Evolutionary conservation across 1,140 invertebrate species (phyloP).

Genomic region (Pseudoatta argentina): DNA sequence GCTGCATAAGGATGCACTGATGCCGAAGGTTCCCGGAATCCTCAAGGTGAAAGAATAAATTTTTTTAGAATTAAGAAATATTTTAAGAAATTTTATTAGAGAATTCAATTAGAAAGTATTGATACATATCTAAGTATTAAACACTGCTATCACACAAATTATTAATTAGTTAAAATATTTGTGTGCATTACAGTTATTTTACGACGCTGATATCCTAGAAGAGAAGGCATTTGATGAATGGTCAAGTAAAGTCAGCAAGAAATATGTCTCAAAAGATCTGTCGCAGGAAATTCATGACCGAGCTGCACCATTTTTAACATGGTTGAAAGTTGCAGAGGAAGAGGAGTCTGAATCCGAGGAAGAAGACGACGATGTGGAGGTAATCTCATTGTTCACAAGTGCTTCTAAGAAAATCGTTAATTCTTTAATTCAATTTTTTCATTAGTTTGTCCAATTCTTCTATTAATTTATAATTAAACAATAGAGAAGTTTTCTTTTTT

Average conservation of each 20-base stretch:
- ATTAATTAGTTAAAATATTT: conserved; percentile 4
- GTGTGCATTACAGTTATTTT: conserved; percentile 90
- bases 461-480: not conserved
- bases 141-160: not conserved
- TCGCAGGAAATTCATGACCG: conserved; percentile 96
- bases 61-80: not conserved
- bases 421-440: conserved; percentile 14
- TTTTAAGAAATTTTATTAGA: conserved; percentile 1
- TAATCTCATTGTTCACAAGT: conserved; percentile 42
- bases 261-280: conserved; percentile 96
- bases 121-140: conserved; percentile 5
- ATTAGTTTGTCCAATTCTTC: not conserved
- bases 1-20: conserved; percentile 92
- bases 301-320: conserved; percentile 97
- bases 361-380: conserved; percentile 90
- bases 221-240: conserved; percentile 98
- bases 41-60: conserved; percentile 90
- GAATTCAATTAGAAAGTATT: conserved; percentile 5
- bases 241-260: conserved; percentile 97
- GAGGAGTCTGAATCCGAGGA: conserved; percentile 92
- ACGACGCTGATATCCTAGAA: conserved; percentile 97
- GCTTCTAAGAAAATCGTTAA: not conserved
- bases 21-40: conserved; percentile 96
- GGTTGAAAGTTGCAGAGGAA: conserved; percentile 98
- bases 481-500: not conserved